phyloP scores from a whole-genome alignment of 2,113 vertebrate genomes.

The Hyaena hyaena region DNA sequence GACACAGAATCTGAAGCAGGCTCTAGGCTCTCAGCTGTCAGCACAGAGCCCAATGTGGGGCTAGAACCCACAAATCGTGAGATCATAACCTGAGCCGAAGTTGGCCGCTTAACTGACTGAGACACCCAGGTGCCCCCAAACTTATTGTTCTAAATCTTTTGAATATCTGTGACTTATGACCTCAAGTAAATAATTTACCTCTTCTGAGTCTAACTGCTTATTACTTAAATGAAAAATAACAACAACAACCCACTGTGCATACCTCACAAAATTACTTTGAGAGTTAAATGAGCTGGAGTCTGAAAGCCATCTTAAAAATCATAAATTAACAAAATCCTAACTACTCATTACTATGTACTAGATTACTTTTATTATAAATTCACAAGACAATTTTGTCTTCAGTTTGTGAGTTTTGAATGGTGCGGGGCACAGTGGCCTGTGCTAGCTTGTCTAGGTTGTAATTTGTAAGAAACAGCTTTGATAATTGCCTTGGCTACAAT shows the following conservation, averaged over 20 bases:
- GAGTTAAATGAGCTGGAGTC: background rate
- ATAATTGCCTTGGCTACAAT: conserved; percentile 56
- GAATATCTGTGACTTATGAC: conserved; percentile 15
- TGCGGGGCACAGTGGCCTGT: conserved; percentile 9
- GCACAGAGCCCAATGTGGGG: too few species aligned
- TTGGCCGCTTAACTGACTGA: too few species aligned
- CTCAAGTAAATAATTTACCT: conserved; percentile 45
- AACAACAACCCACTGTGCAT: background rate
- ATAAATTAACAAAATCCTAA: background rate
- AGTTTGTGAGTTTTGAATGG: background rate
- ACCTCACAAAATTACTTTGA: conserved; percentile 9
- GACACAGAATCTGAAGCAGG: too few species aligned
- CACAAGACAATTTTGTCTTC: conserved; percentile 1
- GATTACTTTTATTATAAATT: conserved; percentile 52
- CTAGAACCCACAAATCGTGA: too few species aligned
- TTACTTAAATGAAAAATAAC: conserved; percentile 12
- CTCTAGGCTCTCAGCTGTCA: too few species aligned
- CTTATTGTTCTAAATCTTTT: background rate
- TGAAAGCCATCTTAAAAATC: background rate
- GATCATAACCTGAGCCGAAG: too few species aligned
- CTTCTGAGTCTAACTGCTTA: background rate
- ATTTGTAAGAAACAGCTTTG: conserved; percentile 42
- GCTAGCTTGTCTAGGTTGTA: conserved; percentile 43
- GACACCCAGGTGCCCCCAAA: too few species aligned
- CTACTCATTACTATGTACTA: background rate